Base-by-base conservation (phyloP, 2,888 invertebrate species). In the Cheilosia variabilis region DNA sequence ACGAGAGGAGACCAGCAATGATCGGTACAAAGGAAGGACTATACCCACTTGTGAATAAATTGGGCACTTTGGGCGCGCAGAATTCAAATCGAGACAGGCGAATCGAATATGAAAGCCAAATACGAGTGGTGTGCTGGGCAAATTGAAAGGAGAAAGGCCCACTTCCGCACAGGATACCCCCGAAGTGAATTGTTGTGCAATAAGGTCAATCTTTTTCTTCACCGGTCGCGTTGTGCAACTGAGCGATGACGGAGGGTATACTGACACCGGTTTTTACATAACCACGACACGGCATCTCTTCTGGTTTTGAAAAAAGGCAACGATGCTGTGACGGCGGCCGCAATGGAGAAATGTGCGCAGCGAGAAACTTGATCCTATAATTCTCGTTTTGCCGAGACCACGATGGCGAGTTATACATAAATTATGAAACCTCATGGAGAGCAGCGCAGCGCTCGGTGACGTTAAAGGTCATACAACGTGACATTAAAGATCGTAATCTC, bases 391-490 rank as follows among this genome's bases (percentile, higher is more conserved):
- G 43, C 45, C 41, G 10, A 24, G 68, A 80, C 52, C 24, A 52
- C 24, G 10, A 52, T 24, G 52, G 15, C 19, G 78, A 24, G 37
- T 37, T 37, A 37, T 37, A 37, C 37, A 37, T 37, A 37, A 37
- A 37, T 37, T 37, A 37, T 37, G 37, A 37, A 37, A 37, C 37
- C 37, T 37, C 37, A 13, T 37, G 37, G 37, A 37, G 37, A 37
- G 37, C 31, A 34, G 31, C 31, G 31, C 31, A 43, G 68, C 69
- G 52, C 63, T 52, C 45, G 45, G 71, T 60, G 81, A 71, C 69
- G 76, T 65, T 81, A 76, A 82, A 76, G 81, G 81, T 82, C 81
- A 82, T 82, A 53, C 81, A 76, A 65, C 81, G 71, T 82, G 76
- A 76, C 81, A 76, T 76, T 69, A 76, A n/a, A 81, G 81, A 81